Evolutionary conservation across 2,797 vertebrate genomes (phyloP), one percentile per base, ranked within the genome.

Genomic region (Spatula clypeata): DNA sequence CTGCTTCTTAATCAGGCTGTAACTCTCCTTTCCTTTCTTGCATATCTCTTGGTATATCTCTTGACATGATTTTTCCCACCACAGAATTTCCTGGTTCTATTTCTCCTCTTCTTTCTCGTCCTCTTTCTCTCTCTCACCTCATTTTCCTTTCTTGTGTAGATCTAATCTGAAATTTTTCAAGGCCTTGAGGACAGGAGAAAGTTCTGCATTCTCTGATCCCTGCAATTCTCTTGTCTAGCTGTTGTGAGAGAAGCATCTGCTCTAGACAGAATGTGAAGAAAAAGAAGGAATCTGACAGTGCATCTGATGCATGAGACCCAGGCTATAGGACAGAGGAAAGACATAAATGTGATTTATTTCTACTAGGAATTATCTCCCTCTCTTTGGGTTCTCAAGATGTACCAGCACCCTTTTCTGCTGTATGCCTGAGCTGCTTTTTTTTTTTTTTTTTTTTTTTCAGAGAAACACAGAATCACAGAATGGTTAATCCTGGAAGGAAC

Each of bases 71-170:
- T 64, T 19, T 80, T 1, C 11, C 13, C 18, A 64, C 4, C 24
- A 71, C 23, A 55, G 32, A n/a, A 55, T 53, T 60, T 72, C 18
- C 8, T 34, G 4, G 6, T 23, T 6, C 8, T 81, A 7, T 60
- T 94, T 71, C 9, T 66, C 24, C 5, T 49, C 24, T 5, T 49
- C 8, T 61, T 15, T 34, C n/a, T 12, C 5, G 3, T 15, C 7
- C 24, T 23, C 0, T 8, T 1, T 1, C 3, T 70, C 20, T 38
- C n/a, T 40, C 18, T 8, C 61, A 62, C 6, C 14, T 2, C 0
- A 12, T 66, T 64, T 81, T 8, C 3, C 12, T 88, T 79, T 79
- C 17, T 29, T 38, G 2, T 64, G 13, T 55, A 18, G 15, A 64
- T 70, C 13, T 12, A 77, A 16, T 34, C n/a, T 64, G 65, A 77